These are phyloP conservation scores for Vespertilio murinus DNA, from an alignment of 2,797 vertebrate species.

Conservation along the genomic window DNA sequence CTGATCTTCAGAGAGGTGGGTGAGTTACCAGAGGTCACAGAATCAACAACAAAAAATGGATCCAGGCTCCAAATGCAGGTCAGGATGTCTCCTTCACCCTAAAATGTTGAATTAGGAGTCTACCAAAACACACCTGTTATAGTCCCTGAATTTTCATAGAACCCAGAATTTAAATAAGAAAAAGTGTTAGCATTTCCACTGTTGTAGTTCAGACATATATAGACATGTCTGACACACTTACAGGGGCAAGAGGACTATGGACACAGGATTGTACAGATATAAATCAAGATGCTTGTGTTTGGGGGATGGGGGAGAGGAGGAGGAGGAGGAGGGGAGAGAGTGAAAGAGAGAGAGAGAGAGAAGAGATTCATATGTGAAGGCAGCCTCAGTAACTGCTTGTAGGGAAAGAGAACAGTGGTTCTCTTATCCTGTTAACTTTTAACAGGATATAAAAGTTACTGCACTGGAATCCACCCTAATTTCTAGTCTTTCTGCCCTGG, in stretches of 20 bases:
- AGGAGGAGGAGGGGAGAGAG: background rate
- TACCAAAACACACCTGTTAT: background rate
- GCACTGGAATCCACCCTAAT: background rate
- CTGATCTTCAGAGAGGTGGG: background rate
- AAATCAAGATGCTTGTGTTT: background rate
- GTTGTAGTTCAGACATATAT: background rate
- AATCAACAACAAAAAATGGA: background rate
- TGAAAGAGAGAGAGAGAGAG: background rate
- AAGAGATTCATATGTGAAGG: background rate
- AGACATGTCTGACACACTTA: background rate
- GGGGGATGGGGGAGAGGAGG: too few species aligned
- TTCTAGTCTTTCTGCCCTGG: background rate
- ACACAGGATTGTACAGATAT: background rate
- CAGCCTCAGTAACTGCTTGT: background rate
- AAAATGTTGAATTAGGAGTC: background rate
- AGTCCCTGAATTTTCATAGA: background rate
- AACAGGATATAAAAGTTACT: background rate
- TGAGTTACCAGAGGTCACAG: background rate
- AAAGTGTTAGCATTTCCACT: background rate
- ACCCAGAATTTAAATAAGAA: background rate
- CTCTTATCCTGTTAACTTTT: too few species aligned
- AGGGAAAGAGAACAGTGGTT: background rate
- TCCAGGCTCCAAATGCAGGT: background rate
- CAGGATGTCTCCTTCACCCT: background rate
- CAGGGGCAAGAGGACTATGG: background rate